Percentiles rank a stretch among this genome's conserved stretches.
These are phyloP conservation scores for Drymodes brunneopygia DNA, from an alignment of 2,113 vertebrate species.

Conservation along the genomic window DNA sequence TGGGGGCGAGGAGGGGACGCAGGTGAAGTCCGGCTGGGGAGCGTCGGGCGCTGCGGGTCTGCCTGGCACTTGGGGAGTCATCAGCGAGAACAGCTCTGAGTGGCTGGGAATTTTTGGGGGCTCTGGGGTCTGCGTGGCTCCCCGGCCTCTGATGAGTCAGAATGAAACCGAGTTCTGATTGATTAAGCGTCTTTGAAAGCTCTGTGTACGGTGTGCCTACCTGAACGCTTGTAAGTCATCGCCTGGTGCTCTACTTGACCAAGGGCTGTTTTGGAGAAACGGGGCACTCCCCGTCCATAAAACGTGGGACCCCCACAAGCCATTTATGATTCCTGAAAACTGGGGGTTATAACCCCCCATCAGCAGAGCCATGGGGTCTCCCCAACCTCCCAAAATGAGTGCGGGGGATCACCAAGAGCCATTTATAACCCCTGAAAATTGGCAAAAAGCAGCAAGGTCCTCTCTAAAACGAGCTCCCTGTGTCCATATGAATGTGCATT, in stretches of 20 bases:
- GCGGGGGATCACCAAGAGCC: no score
- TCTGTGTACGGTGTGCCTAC: not conserved
- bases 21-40: not conserved
- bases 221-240: not conserved
- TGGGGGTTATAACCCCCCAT: no score
- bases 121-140: no score
- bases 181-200: not conserved
- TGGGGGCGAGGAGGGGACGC: no score
- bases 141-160: not conserved
- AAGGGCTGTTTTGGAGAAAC: not conserved
- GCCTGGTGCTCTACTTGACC: no score
- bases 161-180: not conserved
- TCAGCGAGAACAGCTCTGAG: not conserved
- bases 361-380: not conserved
- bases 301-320: not conserved
- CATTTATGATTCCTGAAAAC: not conserved
- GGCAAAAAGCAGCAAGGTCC: not conserved
- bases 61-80: not conserved
- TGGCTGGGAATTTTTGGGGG: not conserved
- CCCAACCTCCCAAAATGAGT: not conserved
- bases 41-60: accelerated
- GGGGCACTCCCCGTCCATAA: no score
- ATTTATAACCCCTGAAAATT: not conserved
- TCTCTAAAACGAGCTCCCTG: not conserved
- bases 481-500: not conserved